phyloP scores from a whole-genome alignment of 2,888 invertebrate species.

The Aphidius colemani region DNA sequence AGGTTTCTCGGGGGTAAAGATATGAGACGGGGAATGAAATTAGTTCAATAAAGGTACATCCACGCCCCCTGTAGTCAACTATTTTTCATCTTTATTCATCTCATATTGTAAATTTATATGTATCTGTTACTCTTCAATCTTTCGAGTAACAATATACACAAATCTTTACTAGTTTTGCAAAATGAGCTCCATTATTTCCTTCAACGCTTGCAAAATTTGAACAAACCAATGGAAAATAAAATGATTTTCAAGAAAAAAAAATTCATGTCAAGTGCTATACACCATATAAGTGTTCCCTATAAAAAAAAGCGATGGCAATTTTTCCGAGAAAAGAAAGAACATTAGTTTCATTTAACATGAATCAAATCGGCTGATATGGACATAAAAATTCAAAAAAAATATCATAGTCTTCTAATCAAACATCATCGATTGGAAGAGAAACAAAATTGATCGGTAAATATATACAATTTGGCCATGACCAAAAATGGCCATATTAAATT shows the following conservation, averaged over 20 bases:
- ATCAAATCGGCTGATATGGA: too few species aligned
- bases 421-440: too few species aligned
- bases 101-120: constrained; percentile 21
- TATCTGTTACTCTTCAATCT: constrained; percentile 18
- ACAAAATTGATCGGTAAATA: too few species aligned
- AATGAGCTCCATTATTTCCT: constrained; percentile 9
- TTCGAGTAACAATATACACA: constrained; percentile 16
- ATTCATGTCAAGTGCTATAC: too few species aligned
- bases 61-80: constrained; percentile 44
- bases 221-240: constrained; percentile 10
- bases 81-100: constrained; percentile 7
- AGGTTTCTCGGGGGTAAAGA: constrained; percentile 37
- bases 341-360: too few species aligned
- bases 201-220: constrained; percentile 13
- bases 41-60: constrained; percentile 56
- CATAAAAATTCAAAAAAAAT: too few species aligned
- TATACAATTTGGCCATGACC: too few species aligned
- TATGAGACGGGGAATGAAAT: constrained; percentile 48
- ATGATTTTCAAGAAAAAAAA: neutral
- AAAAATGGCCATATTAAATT: too few species aligned
- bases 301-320: too few species aligned
- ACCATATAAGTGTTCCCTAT: too few species aligned
- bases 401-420: too few species aligned
- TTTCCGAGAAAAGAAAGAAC: too few species aligned
- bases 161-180: constrained; percentile 11